phyloP scores from a whole-genome alignment of 1,140 invertebrate genomes.

The Trinorchestia longiramus region DNA sequence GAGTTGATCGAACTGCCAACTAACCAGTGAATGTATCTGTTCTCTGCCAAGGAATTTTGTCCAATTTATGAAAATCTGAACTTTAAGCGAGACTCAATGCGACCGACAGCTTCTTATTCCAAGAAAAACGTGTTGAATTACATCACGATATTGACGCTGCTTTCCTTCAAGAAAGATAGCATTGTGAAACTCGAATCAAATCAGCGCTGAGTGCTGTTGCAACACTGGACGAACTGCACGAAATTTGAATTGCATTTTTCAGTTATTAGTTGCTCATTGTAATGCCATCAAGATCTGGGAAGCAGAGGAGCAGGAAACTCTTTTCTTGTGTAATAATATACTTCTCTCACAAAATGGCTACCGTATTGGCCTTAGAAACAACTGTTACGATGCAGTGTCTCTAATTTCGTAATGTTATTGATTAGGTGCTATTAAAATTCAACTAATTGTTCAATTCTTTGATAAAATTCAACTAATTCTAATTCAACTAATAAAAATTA shows the following conservation, averaged over 20 bases:
- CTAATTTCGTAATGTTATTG: not conserved
- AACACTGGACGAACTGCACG: not conserved
- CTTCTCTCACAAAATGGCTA: not conserved
- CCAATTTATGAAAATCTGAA: not conserved
- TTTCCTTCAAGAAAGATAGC: not conserved
- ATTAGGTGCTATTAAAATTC: not conserved
- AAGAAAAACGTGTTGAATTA: too few relatives aligned
- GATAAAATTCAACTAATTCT: too few relatives aligned
- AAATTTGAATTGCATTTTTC: too few relatives aligned
- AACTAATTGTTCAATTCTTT: too few relatives aligned
- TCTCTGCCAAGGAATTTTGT: not conserved
- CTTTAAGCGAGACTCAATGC: not conserved
- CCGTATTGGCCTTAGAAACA: not conserved
- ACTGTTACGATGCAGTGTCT: not conserved
- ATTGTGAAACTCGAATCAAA: not conserved
- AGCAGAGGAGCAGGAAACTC: not conserved
- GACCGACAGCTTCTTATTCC: not conserved
- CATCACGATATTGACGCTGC: too few relatives aligned
- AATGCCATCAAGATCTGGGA: not conserved
- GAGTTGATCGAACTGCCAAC: not conserved
- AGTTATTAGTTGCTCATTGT: too few relatives aligned
- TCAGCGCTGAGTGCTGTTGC: not conserved
- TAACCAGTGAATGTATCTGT: not conserved
- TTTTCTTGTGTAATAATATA: not conserved
- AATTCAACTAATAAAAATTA: too few relatives aligned